phyloP scores from a whole-genome alignment of 2,888 invertebrate species.

The Latrodectus elegans region DNA sequence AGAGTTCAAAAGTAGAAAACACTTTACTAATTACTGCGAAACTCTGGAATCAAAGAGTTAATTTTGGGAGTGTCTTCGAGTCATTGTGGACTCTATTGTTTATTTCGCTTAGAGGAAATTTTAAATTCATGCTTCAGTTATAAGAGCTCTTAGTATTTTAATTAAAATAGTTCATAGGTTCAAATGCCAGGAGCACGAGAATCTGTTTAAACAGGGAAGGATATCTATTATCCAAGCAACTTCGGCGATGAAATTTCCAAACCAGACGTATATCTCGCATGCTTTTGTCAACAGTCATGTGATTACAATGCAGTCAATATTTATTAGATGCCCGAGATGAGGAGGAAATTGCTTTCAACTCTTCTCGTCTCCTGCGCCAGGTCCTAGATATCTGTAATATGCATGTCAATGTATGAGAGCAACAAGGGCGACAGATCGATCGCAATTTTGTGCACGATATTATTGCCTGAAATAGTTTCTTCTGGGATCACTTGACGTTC shows the following conservation, averaged over 20 bases:
- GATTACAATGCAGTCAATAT: constrained; percentile 60
- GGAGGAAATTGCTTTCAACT: constrained; percentile 54
- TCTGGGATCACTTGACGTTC: too few species aligned
- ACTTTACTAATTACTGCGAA: too few species aligned
- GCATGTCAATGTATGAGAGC: constrained; percentile 43
- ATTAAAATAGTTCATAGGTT: constrained; percentile 21
- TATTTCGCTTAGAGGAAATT: not conserved
- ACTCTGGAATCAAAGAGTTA: too few species aligned
- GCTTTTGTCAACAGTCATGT: constrained; percentile 44
- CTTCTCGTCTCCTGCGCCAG: constrained; percentile 11
- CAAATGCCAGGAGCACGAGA: not conserved
- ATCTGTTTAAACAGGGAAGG: constrained; percentile 1
- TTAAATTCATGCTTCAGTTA: constrained; percentile 4
- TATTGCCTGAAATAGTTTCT: constrained; percentile 24
- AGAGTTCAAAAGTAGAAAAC: too few species aligned
- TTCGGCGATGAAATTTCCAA: not conserved
- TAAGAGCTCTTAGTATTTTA: not conserved
- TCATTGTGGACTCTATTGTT: too few species aligned
- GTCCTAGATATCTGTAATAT: constrained; percentile 30
- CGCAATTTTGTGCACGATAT: constrained; percentile 14
- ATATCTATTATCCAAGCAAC: constrained; percentile 14
- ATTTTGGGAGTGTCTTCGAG: too few species aligned
- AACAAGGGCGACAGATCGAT: constrained; percentile 24
- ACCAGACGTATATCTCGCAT: constrained; percentile 11
- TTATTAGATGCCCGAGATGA: constrained; percentile 52